A percentile compares a stretch with the other conserved stretches of the same genome.
Conservation (phyloP, 2,888 invertebrate genomes). For the Pristionchus arcanus region DNA sequence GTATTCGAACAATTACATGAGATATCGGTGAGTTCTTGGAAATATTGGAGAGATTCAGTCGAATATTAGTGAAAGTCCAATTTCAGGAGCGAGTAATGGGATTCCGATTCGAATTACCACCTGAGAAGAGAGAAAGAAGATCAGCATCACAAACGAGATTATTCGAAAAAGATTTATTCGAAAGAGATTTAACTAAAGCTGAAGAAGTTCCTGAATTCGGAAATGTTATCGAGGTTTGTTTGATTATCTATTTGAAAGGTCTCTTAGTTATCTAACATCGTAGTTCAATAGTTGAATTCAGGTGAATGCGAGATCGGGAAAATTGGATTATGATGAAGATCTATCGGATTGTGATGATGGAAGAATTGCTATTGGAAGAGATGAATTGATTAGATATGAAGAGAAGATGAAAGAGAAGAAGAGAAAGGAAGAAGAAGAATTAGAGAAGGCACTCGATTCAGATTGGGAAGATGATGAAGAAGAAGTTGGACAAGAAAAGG, state of each 20-base stretch:
- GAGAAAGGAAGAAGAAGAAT: neutral
- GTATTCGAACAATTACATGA: neutral
- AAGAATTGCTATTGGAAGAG: conserved; percentile 3
- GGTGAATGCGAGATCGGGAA: neutral
- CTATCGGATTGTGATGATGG: conserved; percentile 28
- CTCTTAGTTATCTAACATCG: no score
- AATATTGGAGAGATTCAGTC: neutral
- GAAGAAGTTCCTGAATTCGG: neutral
- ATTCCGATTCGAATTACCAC: neutral
- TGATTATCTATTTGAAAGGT: no score
- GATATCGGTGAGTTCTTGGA: neutral
- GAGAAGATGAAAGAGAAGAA: neutral
- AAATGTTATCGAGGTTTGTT: neutral
- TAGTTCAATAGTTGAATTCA: neutral
- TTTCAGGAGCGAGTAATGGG: neutral
- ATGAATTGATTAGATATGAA: neutral
- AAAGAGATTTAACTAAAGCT: no score
- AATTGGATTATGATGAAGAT: neutral
- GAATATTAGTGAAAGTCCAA: neutral
- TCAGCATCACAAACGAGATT: neutral
- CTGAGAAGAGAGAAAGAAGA: neutral
- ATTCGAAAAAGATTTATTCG: neutral
- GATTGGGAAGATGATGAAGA: neutral
- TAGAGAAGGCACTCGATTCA: neutral
- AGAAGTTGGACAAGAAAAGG: neutral